Evolutionary conservation across 2,113 vertebrate species (phyloP), one percentile per base, ranked within the genome.

Genomic region (Clupea harengus): DNA sequence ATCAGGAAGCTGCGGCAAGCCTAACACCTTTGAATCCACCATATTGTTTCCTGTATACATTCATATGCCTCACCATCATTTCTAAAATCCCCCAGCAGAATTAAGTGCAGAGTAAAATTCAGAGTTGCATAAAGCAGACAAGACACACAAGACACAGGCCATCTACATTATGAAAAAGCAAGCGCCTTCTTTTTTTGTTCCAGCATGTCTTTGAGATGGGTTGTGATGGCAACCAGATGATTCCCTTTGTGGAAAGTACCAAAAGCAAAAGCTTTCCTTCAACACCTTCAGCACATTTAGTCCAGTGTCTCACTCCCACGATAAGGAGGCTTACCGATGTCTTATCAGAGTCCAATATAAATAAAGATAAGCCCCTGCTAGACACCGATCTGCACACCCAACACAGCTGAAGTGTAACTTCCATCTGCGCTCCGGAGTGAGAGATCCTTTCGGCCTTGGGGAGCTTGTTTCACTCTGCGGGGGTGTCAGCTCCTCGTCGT

Each of bases 401-500:
- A 45, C n/a, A 46, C 25, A 50, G 64, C 17, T 44, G 1, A 25
- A 20, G 9, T 84, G 28, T 45, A 20, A 46, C 83, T 72, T 82
- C 20, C 18, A 13, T 64, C 10, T 1, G 64, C 54, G 52, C 84
- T 50, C n/a, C 86, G 18, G 45, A 83, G 47, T 85, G 54, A 39
- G 86, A 82, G 60, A 46, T 86, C 81, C 82, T 85, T 84, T 84
- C 47, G 15, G 47, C 45, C 64, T 67, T 46, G 49, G 81, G 85
- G 83, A 89, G 86, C 87, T 89, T 86, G 86, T 89, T 90, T 88
- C 83, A 44, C 88, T 86, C 89, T 85, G 89, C 81, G 67, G 87
- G 88, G 78, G 82, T 81, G 85, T 80, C 8, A 49, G 78, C 57
- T 91, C 32, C 87, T 85, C 11, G 45, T 64, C 4, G 82, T 9